phyloP scores from a whole-genome alignment of 2,113 vertebrate species.

The Notechis scutatus region DNA sequence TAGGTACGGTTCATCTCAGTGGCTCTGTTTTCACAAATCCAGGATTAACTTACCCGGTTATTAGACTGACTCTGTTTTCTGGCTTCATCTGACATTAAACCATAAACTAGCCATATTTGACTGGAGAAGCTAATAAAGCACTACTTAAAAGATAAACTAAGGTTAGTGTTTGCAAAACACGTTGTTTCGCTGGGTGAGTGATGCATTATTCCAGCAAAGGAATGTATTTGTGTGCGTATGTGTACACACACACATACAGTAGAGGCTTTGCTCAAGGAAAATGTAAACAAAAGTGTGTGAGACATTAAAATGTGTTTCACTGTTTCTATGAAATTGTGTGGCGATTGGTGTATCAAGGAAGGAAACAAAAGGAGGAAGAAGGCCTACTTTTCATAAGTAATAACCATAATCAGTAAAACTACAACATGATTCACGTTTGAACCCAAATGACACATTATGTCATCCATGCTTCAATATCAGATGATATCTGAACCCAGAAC shows the following conservation, averaged over 20 bases:
- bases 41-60: not conserved
- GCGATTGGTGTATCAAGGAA: not conserved
- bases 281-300: not conserved
- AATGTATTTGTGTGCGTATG: not conserved
- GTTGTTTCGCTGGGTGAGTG: not conserved
- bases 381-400: not conserved
- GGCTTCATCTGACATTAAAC: not conserved
- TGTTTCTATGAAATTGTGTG: not conserved
- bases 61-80: not conserved
- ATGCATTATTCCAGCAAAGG: not conserved
- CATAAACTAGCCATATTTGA: not conserved
- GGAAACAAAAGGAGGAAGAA: not conserved
- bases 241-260: too few species aligned
- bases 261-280: not conserved
- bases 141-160: not conserved
- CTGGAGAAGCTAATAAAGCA: not conserved
- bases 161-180: not conserved
- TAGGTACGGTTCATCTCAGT: not conserved
- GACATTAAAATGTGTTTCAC: not conserved
- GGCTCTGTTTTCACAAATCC: not conserved
- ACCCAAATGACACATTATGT: not conserved
- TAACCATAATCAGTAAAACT: not conserved
- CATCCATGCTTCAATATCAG: not conserved
- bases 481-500: not conserved
- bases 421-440: not conserved